Conservation (phyloP, 1,140 invertebrate species). For the Hypsibius dujardini region DNA sequence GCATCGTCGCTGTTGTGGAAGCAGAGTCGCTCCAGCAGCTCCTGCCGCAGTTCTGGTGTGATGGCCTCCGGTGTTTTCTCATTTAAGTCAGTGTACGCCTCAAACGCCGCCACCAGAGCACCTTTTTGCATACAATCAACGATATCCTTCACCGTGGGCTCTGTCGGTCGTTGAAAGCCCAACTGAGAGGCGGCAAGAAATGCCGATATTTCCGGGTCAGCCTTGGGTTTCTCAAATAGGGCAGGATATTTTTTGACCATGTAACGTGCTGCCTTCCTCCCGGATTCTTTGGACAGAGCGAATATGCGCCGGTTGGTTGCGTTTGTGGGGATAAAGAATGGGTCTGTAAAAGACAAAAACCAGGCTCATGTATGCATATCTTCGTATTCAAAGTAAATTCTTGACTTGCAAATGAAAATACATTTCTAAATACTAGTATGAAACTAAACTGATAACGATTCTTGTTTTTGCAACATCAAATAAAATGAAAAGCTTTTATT, state of each 20-base stretch:
- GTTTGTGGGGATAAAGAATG: slow-evolving; percentile 23
- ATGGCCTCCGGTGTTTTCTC: slow-evolving; percentile 41
- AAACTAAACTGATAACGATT: background rate
- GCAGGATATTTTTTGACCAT: slow-evolving; percentile 54
- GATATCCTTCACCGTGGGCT: slow-evolving; percentile 40
- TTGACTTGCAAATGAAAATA: no score
- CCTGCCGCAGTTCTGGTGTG: slow-evolving; percentile 43
- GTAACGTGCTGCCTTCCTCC: slow-evolving; percentile 66
- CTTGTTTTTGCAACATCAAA: no score
- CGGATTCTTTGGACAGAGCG: slow-evolving; percentile 62
- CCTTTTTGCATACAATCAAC: slow-evolving; percentile 45
- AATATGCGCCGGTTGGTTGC: slow-evolving; percentile 43
- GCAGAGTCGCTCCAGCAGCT: slow-evolving; percentile 60
- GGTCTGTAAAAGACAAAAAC: background rate
- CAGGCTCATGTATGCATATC: no score
- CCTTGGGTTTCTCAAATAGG: slow-evolving; percentile 49
- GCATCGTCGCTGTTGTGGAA: slow-evolving; percentile 53
- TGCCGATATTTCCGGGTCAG: slow-evolving; percentile 43
- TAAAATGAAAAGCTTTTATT: no score
- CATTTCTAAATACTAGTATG: slow-evolving; percentile 14
- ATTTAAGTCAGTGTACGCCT: slow-evolving; percentile 49
- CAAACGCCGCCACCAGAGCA: slow-evolving; percentile 47
- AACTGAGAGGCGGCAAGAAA: slow-evolving; percentile 11
- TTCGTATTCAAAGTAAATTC: no score
- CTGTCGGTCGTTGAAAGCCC: slow-evolving; percentile 12